A percentile compares a stretch with the other conserved stretches of the same genome.
Conservation (phyloP, 2,113 vertebrate genomes). For the Saguinus midas region DNA sequence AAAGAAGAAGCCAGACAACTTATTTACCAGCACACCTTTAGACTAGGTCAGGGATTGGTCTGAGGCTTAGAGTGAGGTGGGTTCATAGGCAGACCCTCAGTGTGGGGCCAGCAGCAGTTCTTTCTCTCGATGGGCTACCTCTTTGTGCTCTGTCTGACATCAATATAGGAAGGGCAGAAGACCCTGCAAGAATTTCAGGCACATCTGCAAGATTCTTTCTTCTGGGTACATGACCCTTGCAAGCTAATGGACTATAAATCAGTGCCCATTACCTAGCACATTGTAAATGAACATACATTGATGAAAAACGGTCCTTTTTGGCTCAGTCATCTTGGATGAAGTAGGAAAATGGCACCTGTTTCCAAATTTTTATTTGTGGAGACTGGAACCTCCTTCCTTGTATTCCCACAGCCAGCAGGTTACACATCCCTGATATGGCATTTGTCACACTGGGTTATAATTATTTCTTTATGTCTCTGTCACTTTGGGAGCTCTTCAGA, state of each 20-base stretch:
- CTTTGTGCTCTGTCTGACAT: background rate
- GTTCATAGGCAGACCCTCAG: background rate
- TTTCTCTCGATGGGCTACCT: background rate
- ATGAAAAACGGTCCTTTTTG: background rate
- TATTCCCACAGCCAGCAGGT: background rate
- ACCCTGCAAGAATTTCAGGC: background rate
- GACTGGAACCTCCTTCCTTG: background rate
- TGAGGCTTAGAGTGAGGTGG: background rate
- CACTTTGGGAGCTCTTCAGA: background rate
- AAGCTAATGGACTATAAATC: background rate
- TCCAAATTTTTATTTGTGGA: background rate
- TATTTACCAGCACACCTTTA: background rate
- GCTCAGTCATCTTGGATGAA: background rate
- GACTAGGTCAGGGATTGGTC: background rate
- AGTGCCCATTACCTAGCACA: background rate
- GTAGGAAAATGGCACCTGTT: background rate
- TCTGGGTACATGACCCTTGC: background rate
- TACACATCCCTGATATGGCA: background rate
- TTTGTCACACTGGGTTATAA: background rate
- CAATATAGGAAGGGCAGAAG: background rate
- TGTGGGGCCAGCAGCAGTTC: background rate
- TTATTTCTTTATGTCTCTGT: slow-evolving; percentile 29
- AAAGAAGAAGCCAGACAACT: background rate
- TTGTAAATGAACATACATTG: background rate
- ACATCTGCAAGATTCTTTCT: background rate